Evolutionary conservation across 2,888 invertebrate species (phyloP).

Genomic region (Ganaspis brasiliensis): DNA sequence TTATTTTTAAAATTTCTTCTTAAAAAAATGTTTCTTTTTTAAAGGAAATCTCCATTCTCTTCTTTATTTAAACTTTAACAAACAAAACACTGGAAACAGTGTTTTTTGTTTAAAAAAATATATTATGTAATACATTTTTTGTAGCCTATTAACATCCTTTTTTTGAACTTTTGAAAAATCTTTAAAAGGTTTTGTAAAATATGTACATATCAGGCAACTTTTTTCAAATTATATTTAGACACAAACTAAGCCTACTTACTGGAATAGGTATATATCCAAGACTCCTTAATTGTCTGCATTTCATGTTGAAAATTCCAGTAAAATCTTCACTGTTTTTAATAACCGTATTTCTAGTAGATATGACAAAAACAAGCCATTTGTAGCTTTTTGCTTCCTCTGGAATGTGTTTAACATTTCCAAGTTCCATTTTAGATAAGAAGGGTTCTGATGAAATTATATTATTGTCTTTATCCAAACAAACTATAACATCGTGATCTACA

Average conservation of each 20-base stretch:
- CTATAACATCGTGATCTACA: constrained; percentile 84
- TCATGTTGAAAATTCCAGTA: constrained; percentile 83
- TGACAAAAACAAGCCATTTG: constrained; percentile 83
- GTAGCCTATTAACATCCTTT: too few species aligned
- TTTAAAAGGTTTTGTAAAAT: too few species aligned
- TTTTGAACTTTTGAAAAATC: too few species aligned
- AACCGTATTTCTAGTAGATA: constrained; percentile 73
- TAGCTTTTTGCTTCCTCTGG: constrained; percentile 60
- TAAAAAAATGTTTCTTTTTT: too few species aligned
- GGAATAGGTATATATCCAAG: constrained; percentile 80
- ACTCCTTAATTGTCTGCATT: constrained; percentile 84
- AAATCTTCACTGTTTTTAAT: constrained; percentile 48
- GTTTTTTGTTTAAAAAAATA: not conserved
- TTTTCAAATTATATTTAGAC: not conserved
- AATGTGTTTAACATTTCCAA: constrained; percentile 65
- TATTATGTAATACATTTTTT: too few species aligned
- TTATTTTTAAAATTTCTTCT: too few species aligned
- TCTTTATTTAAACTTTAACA: too few species aligned
- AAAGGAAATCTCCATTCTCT: too few species aligned
- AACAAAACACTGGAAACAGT: too few species aligned
- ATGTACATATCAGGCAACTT: not conserved
- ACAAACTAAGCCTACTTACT: constrained; percentile 67
- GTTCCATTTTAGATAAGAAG: not conserved
- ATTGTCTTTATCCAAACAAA: constrained; percentile 83
- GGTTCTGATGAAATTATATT: constrained; percentile 65